Percentiles rank a stretch among this genome's conserved stretches.
Evolutionary conservation across 2,888 invertebrate genomes (phyloP).

Genomic region (Lissonota sp.): DNA sequence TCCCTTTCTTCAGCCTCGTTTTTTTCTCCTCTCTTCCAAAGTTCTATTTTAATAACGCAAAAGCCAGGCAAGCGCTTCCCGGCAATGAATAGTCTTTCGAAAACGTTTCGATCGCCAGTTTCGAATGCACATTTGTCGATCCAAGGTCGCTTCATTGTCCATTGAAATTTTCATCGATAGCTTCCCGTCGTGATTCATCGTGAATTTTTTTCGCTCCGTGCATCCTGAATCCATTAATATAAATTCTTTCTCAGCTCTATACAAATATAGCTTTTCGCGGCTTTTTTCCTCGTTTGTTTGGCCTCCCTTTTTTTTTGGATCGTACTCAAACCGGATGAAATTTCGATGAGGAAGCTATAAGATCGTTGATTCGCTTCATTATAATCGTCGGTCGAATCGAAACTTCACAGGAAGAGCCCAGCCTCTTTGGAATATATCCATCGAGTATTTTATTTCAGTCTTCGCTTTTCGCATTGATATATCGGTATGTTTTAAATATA

Average conservation of each 20-base stretch:
- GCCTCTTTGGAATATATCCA: conserved; percentile 41
- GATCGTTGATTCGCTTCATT: background rate
- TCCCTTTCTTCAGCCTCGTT: background rate
- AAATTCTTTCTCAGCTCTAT: conserved; percentile 14
- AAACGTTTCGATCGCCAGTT: background rate
- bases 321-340: too few relatives aligned
- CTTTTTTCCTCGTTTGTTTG: too few relatives aligned
- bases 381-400: background rate
- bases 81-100: background rate
- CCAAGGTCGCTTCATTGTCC: conserved; percentile 26
- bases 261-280: too few relatives aligned
- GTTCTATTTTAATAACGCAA: conserved; percentile 37
- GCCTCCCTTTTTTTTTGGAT: too few relatives aligned
- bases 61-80: too few relatives aligned
- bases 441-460: conserved; percentile 58
- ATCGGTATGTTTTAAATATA: background rate
- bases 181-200: conserved; percentile 22
- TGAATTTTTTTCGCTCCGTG: conserved; percentile 26
- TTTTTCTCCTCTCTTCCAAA: background rate
- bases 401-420: conserved; percentile 36
- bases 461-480: background rate
- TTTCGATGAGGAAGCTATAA: too few relatives aligned
- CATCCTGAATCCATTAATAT: conserved; percentile 41
- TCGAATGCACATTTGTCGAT: conserved; percentile 32
- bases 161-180: conserved; percentile 23